phyloP scores from a whole-genome alignment of 2,113 vertebrate genomes.

The Thinocorus orbignyianus region DNA sequence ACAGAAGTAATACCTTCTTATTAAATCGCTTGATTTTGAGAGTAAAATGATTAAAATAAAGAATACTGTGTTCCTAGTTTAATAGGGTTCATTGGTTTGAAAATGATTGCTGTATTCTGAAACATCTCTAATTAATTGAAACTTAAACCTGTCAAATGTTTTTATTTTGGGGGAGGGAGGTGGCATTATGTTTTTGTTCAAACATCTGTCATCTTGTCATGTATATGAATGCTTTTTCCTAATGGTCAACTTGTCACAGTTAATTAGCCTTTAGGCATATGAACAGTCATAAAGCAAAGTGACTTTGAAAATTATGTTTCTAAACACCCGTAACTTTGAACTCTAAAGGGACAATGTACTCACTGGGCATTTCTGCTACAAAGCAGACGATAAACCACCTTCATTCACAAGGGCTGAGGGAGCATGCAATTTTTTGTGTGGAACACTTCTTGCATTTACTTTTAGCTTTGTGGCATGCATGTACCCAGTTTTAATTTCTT shows the following conservation, averaged over 20 bases:
- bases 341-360: background rate
- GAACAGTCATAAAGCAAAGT: constrained; percentile 65
- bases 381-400: background rate
- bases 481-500: background rate
- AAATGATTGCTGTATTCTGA: constrained; percentile 54
- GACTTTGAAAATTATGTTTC: constrained; percentile 68
- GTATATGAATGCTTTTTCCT: constrained; percentile 61
- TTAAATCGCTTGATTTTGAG: background rate
- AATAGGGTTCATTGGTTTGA: constrained; percentile 28
- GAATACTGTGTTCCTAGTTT: background rate
- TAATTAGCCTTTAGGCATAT: constrained; percentile 73
- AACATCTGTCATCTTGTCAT: constrained; percentile 68
- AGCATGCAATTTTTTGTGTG: background rate
- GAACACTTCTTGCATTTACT: background rate
- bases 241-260: constrained; percentile 74
- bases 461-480: background rate
- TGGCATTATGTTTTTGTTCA: constrained; percentile 58
- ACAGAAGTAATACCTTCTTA: background rate
- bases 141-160: constrained; percentile 40
- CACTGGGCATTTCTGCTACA: background rate
- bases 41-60: background rate
- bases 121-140: constrained; percentile 61
- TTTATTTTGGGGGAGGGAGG: background rate
- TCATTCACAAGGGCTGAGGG: background rate
- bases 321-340: constrained; percentile 36